Percentiles rank a stretch among this genome's conserved stretches.
phyloP scores from a whole-genome alignment of 2,888 invertebrate genomes.

The Acanthacorydalis orientalis region DNA sequence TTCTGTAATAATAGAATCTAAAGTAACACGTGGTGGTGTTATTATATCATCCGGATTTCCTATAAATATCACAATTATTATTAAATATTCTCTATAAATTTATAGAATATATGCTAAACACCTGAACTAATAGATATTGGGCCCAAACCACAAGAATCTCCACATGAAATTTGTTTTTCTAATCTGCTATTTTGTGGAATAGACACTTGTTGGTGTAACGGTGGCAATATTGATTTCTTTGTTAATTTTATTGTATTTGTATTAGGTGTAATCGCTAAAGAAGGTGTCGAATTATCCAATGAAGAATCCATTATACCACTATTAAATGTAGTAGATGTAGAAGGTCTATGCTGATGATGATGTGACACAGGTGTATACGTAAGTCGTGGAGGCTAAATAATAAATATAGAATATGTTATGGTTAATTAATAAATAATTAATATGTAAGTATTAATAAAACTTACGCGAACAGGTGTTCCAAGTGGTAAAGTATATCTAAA shows the following conservation, averaged over 20 bases:
- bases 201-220: conserved; percentile 12
- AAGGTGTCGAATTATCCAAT: not conserved
- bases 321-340: conserved; percentile 3
- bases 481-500: conserved; percentile 28
- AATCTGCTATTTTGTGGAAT: conserved; percentile 17
- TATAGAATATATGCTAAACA: not conserved
- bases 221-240: conserved; percentile 9
- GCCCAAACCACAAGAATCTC: conserved; percentile 9
- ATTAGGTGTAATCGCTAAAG: not conserved
- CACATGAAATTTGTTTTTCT: conserved; percentile 32
- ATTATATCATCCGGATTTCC: conserved; percentile 16
- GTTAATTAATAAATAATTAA: not conserved
- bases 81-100: not conserved
- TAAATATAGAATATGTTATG: not conserved
- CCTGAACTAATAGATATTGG: too few relatives aligned
- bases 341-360: conserved; percentile 4
- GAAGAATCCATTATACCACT: not conserved
- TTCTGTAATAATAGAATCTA: conserved; percentile 89
- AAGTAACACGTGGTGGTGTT: conserved; percentile 36
- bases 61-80: conserved; percentile 15
- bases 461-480: conserved; percentile 32
- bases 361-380: not conserved
- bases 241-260: conserved; percentile 11
- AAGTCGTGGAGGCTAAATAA: not conserved
- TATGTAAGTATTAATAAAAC: conserved; percentile 6